Base-by-base conservation (phyloP, 2,113 vertebrate genomes). In the Melanocharis versteri region DNA sequence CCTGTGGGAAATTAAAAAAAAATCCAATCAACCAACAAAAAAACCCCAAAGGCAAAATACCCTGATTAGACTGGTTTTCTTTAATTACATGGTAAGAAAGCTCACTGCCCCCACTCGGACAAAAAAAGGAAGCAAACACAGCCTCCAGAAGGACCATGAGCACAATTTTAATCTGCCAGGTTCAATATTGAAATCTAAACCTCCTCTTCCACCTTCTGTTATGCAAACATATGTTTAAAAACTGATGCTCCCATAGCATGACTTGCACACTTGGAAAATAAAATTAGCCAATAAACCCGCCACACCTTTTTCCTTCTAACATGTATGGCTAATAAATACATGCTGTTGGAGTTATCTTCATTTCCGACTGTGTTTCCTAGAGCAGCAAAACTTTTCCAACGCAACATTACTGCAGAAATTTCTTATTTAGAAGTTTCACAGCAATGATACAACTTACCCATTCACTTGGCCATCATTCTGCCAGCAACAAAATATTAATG, bases 71-170 rank as follows among this genome's bases (percentile, higher is more conserved):
- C 58, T 48, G 13, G 4, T 62, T 84, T 92, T 58, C 33, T 79
- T 90, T 68, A 92, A 86, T 26, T 62, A 69, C 20, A 31, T 0
- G 0, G 23, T 84, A 64, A 65, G n/a, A 88, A 92, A 85, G 45
- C 6, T 60, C 33, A 35, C 35, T 35, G 20, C 9, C 7, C 11
- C 6, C 2, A 21, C 22, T 13, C 0, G 0, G 2, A 50, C 4
- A 15, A 50, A 62, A 14, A 48, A 64, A 76, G 15, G 37, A 40
- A 83, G 48, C 31, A 91, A 69, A 48, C 20, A 56, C 16, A 39
- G 15, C 9, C 24, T 42, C 31, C n/a, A 81, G 39, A 80, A 70
- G 22, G 11, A 69, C 30, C 26, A 56, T 15, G 18, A 87, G 28
- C 26, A 75, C 9, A 19, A 47, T 28, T 79, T 75, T 45, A 61